Base-by-base conservation (phyloP, 1,140 invertebrate genomes). In the Venturia canescens region DNA sequence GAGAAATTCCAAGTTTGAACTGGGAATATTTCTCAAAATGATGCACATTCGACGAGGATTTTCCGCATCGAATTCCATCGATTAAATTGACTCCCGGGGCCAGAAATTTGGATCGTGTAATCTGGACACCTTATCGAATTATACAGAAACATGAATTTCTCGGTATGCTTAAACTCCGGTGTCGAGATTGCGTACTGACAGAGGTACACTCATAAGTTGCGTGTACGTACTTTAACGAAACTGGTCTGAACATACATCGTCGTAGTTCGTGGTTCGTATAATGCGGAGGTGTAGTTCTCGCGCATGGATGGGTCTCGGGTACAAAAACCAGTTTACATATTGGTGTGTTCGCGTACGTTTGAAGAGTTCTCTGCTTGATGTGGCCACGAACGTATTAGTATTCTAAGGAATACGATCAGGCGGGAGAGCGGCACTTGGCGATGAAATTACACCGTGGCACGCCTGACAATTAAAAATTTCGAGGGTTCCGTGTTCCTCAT, bases 281-380 rank as follows among this genome's bases (percentile, higher is more conserved):
- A 50, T 38, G 63, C 76, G 76, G 69, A 79, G 53, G 76, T 48
- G 80, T 74, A 27, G 53, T 53, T 74, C 71, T 53, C 71, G 72
- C 60, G 77, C 50, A 23, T 63, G 23, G 21, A 72, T 44, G 44
- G 53, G 48, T 79, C 79, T 48, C 48, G n/a, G n/a, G 75, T 78
- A 79, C 31, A 76, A 60, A 80, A 83, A 83, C 79, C 69, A 70
- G 82, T 80, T 83, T 80, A 80, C 23, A 78, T 50, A 48, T 27
- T 63, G 71, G 71, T 78, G 38, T 76, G 79, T 29, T 9, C 29
- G 63, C 71, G 77, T 66, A 38, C 71, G 34, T 72, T 53, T 0
- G 18, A 50, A 78, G 31, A 48, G 71, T 44, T 74, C 48, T 48
- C 70, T 71, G n/a, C n/a, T 44, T 15, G 5, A 63, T n/a, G n/a